Conservation (phyloP, 2,888 invertebrate genomes). For the Ophioninae sp. region DNA sequence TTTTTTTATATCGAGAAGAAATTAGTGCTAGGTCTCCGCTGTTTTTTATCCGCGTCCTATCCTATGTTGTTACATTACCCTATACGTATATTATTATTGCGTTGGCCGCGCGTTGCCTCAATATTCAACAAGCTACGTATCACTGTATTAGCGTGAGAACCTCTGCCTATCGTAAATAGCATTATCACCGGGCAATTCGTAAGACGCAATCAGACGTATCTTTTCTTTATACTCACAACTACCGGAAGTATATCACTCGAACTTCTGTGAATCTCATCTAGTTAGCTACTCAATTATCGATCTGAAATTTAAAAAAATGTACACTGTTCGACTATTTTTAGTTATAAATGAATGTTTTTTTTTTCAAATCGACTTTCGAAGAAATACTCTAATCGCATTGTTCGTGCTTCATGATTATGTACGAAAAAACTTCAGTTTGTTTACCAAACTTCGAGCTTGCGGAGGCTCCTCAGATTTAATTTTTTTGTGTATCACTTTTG, state of each 20-base stretch:
- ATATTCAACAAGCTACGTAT: slow-evolving; percentile 18
- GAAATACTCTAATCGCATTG: not conserved
- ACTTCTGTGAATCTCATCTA: slow-evolving; percentile 21
- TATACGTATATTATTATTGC: slow-evolving; percentile 1
- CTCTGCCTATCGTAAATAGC: not conserved
- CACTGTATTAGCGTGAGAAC: not conserved
- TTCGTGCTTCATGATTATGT: not conserved
- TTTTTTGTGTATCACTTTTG: slow-evolving; percentile 23
- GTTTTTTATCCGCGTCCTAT: not conserved
- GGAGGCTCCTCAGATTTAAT: not conserved
- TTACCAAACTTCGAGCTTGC: not conserved
- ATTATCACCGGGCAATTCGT: not conserved
- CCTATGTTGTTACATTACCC: not conserved
- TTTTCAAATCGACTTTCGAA: not conserved
- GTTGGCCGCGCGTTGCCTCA: slow-evolving; percentile 5
- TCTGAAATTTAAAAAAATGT: not conserved
- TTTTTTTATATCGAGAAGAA: slow-evolving; percentile 5
- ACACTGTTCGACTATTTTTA: not conserved
- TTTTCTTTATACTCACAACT: not conserved
- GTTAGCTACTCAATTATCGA: not conserved
- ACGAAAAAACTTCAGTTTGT: not conserved
- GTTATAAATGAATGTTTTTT: not conserved
- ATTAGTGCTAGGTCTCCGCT: slow-evolving; percentile 14
- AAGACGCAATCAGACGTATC: not conserved
- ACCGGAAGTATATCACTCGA: not conserved